These are phyloP conservation scores for Botia almorhae DNA, from an alignment of 2,797 vertebrate genomes.

Conservation along the genomic window DNA sequence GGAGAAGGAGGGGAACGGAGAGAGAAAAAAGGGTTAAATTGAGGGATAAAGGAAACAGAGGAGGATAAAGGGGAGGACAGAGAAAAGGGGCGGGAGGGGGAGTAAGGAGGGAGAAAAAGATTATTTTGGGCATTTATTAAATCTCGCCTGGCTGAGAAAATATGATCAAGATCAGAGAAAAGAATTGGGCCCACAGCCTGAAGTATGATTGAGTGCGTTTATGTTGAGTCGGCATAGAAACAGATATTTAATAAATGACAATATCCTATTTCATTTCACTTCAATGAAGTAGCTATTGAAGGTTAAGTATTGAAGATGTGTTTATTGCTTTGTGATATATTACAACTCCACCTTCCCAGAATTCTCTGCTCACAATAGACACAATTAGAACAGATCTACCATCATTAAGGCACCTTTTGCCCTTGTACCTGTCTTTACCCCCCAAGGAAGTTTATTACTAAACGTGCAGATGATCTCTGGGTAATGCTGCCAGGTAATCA, in stretches of 20 bases:
- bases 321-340: neutral
- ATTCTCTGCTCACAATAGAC: conserved; percentile 25
- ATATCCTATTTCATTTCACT: conserved; percentile 31
- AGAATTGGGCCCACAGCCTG: conserved; percentile 30
- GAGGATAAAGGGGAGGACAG: conserved; percentile 43
- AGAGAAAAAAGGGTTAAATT: conserved; percentile 31
- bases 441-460: neutral
- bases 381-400: too few relatives aligned
- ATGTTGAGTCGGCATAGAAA: conserved; percentile 23
- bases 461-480: neutral
- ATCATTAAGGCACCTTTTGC: neutral
- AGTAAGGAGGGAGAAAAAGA: conserved; percentile 58
- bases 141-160: conserved; percentile 42
- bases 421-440: neutral
- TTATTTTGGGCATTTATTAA: conserved; percentile 58
- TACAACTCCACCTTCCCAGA: conserved; percentile 44
- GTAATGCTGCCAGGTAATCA: neutral
- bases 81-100: conserved; percentile 41
- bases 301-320: neutral
- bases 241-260: neutral
- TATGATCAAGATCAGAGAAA: conserved; percentile 42
- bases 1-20: conserved; percentile 46
- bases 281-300: conserved; percentile 34
- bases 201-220: conserved; percentile 30
- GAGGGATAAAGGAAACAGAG: conserved; percentile 33